Conservation (phyloP, 2,797 vertebrate genomes). For the Malacoctenus gilli region DNA sequence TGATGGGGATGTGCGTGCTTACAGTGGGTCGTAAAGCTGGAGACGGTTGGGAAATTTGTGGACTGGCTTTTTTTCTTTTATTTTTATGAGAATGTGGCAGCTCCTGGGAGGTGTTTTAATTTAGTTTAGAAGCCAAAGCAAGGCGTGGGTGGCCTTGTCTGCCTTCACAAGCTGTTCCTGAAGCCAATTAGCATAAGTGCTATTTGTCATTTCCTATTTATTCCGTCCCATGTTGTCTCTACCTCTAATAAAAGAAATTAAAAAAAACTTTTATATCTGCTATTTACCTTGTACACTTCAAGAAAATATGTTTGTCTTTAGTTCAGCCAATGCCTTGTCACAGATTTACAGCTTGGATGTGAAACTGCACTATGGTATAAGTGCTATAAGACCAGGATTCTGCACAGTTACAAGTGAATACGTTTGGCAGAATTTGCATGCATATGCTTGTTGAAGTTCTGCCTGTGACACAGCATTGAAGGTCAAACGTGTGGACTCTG, state of each 20-base stretch:
- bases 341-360: too few relatives aligned
- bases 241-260: background rate
- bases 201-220: conserved; percentile 35
- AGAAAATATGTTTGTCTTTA: too few relatives aligned
- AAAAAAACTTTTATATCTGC: too few relatives aligned
- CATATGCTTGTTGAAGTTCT: too few relatives aligned
- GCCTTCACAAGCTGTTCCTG: conserved; percentile 44
- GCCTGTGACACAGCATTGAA: too few relatives aligned
- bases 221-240: background rate
- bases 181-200: conserved; percentile 48
- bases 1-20: conserved; percentile 29
- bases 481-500: too few relatives aligned
- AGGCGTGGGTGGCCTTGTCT: conserved; percentile 55
- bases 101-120: conserved; percentile 60
- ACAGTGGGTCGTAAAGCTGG: conserved; percentile 44
- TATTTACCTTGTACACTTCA: too few relatives aligned
- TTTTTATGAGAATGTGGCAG: conserved; percentile 41
- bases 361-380: too few relatives aligned
- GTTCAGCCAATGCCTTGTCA: too few relatives aligned
- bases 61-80: conserved; percentile 20
- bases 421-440: too few relatives aligned
- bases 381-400: too few relatives aligned
- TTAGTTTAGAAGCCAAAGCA: conserved; percentile 45
- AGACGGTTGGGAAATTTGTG: conserved; percentile 62
- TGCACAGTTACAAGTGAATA: too few relatives aligned